Base-by-base conservation (phyloP, 2,888 invertebrate genomes). In the Pseudanteris insignis region DNA sequence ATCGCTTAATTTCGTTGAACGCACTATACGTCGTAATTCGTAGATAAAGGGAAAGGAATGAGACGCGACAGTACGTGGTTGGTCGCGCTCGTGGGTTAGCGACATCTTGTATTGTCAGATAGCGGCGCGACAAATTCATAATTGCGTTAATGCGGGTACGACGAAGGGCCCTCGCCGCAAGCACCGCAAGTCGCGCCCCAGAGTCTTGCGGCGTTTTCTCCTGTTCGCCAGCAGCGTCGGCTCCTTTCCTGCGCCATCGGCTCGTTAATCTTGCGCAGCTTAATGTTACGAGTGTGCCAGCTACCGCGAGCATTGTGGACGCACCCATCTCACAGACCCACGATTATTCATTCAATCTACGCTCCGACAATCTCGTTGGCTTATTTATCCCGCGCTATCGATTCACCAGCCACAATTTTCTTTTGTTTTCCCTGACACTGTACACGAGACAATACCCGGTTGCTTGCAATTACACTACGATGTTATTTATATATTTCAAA, bases 101-200 rank as follows among this genome's bases (percentile, higher is more conserved):
- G 70, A 76, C 79, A 78, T 78, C 77, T 78, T 80, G 79, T 80
- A 78, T 78, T 78, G 79, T 78, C 78, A 77, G 74, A 73, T 74
- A 72, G 73, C 73, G 70, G 59, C 72, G 75, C 76, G 76, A 78
- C 74, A 76, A 78, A 79, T 79, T 79, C 76, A 78, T 79, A 79
- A 77, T 77, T 78, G 73, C 77, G 74, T 76, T 78, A 76, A 76
- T 78, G 74, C 73, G 72, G 73, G 71, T 70, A 72, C 68, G 68
- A 67, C 67, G 68, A 67, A 68, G 64, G 68, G 67, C 66, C n/a
- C 70, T 70, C 66, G 69, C 73, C 74, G 65, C 73, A 73, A 65
- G 67, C 67, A 75, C 76, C 77, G 68, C 76, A 74, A 72, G 74
- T 68, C 70, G 67, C 72, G 67, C 70, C 67, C 68, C 68, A 70